Evolutionary conservation across 2,888 invertebrate genomes (phyloP).

Genomic region (Carabus problematicus): DNA sequence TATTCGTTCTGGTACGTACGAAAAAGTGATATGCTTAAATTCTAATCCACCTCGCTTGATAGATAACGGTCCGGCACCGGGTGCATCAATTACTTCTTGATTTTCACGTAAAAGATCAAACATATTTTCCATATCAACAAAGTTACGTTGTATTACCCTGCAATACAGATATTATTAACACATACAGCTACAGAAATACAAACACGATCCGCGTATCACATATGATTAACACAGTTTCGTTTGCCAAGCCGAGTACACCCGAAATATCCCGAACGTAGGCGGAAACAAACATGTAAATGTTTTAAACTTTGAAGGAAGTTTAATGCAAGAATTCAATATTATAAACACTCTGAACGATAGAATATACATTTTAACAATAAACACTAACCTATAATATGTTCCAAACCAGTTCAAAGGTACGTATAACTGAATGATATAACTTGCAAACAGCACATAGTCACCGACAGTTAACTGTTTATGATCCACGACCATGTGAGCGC

Average conservation of each 20-base stretch:
- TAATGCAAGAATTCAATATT: neutral
- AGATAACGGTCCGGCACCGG: slow-evolving; percentile 75
- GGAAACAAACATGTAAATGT: neutral
- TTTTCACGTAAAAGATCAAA: slow-evolving; percentile 90
- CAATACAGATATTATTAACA: slow-evolving; percentile 37
- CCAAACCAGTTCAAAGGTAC: slow-evolving; percentile 98
- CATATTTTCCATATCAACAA: slow-evolving; percentile 99
- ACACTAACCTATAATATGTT: slow-evolving; percentile 87
- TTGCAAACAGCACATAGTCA: slow-evolving; percentile 94
- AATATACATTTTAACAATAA: slow-evolving; percentile 26
- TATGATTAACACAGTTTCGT: neutral
- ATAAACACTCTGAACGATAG: neutral
- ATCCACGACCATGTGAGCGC: slow-evolving; percentile 83
- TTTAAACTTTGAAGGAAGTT: neutral
- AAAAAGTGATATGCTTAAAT: slow-evolving; percentile 89
- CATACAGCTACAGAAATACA: no score
- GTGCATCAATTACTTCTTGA: slow-evolving; percentile 84
- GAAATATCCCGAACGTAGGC: no score
- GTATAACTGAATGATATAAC: slow-evolving; percentile 93
- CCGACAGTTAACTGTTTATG: slow-evolving; percentile 81
- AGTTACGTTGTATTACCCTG: slow-evolving; percentile 96
- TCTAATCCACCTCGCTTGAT: slow-evolving; percentile 79
- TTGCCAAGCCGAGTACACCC: no score
- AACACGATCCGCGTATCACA: no score
- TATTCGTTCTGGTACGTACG: slow-evolving; percentile 80